A percentile compares a stretch with the other conserved stretches of the same genome.
These are phyloP conservation scores for Alaudala cheleensis DNA, from an alignment of 2,113 vertebrate genomes.

Conservation along the genomic window DNA sequence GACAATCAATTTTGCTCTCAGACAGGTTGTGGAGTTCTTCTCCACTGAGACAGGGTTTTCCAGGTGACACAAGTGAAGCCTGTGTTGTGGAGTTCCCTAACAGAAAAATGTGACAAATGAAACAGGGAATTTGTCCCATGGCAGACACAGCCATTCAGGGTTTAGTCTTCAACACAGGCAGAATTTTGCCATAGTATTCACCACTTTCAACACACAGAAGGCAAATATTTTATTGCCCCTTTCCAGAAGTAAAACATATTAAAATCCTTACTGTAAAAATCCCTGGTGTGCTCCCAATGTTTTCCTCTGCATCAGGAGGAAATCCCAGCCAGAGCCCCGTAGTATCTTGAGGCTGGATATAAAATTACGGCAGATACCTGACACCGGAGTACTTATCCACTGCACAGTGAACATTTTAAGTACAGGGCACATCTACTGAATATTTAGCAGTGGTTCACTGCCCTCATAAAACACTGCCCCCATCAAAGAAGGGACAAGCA, in stretches of 20 bases:
- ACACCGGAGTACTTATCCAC: neutral
- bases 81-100: neutral
- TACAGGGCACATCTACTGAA: neutral
- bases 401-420: neutral
- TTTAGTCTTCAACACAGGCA: neutral
- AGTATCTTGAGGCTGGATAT: neutral
- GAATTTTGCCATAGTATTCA: neutral
- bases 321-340: neutral
- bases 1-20: neutral
- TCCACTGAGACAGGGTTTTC: neutral
- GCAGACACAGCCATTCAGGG: neutral
- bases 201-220: neutral
- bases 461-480: neutral
- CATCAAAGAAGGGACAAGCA: neutral
- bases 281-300: neutral
- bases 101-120: neutral
- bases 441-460: neutral
- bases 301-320: neutral
- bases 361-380: neutral
- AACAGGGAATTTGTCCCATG: neutral
- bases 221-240: neutral
- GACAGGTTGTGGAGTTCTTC: neutral
- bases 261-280: neutral
- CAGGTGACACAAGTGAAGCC: neutral
- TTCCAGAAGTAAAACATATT: neutral